phyloP scores from a whole-genome alignment of 1,140 invertebrate genomes.

The Vollenhovia emeryi region DNA sequence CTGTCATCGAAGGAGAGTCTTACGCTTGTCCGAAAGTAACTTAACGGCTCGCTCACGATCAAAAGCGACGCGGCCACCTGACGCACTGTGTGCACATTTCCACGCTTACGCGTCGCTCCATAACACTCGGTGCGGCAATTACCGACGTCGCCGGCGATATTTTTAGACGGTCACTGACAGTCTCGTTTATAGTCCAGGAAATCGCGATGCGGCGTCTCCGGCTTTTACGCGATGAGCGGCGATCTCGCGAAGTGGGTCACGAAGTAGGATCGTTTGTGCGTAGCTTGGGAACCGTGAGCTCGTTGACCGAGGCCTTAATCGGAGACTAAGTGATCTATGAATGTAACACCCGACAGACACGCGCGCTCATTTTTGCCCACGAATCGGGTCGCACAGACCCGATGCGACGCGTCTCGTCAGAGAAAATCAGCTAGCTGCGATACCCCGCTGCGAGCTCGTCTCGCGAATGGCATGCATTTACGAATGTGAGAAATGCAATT shows the following conservation, averaged over 20 bases:
- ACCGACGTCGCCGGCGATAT: not conserved
- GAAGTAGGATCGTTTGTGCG: constrained; percentile 38
- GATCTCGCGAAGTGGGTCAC: constrained; percentile 53
- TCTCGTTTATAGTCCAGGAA: constrained; percentile 50
- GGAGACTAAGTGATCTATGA: constrained; percentile 54
- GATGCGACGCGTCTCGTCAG: not conserved
- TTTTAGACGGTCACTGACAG: constrained; percentile 45
- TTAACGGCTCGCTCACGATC: constrained; percentile 38
- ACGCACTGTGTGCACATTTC: constrained; percentile 25
- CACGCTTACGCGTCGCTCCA: constrained; percentile 11
- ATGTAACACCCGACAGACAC: constrained; percentile 24
- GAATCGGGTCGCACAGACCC: constrained; percentile 32
- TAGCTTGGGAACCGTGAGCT: constrained; percentile 15
- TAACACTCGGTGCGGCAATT: constrained; percentile 31
- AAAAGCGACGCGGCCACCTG: constrained; percentile 51
- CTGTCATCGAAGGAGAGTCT: not conserved
- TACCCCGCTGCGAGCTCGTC: not conserved
- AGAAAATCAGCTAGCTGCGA: constrained; percentile 23
- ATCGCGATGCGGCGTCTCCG: constrained; percentile 46
- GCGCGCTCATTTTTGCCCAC: constrained; percentile 27
- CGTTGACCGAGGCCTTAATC: constrained; percentile 57
- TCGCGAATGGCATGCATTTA: not conserved
- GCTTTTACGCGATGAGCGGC: constrained; percentile 38
- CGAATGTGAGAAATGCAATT: not conserved
- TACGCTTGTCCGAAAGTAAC: constrained; percentile 13